Evolutionary conservation across 1,140 invertebrate species (phyloP), one percentile per base, ranked within the genome.

Genomic region (Platorchestia sp.): DNA sequence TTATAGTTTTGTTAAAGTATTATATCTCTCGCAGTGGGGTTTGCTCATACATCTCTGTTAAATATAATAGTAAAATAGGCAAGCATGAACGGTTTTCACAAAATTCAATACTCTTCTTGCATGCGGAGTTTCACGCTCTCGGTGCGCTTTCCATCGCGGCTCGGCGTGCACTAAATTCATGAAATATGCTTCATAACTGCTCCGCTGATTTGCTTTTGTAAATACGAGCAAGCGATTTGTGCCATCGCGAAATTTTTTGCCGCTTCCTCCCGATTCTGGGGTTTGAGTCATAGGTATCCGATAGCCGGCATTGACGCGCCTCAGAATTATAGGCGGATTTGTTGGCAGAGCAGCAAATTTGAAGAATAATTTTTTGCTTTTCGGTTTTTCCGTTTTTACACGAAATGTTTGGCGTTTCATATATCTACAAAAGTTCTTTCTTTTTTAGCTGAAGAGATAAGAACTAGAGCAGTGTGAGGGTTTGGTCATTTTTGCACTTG

Each of bases 281-380:
- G 43, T 93, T 44, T 47, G 91, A 93, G 45, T 44, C 91, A 93
- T 93, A 45, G 91, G 91, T 93, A 93, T 93, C 91, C 91, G 91
- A 93, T 93, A 93, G 91, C 91, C 91, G 91, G 91, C 41, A 44
- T 93, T 93, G 91, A 93, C 91, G 91, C 91, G 91, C 45, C 91
- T 42, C 91, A 93, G 45, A 93, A 93, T 93, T 93, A 93, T 93
- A 45, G 91, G 7, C 91, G 91, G 91, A 47, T 93, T 93, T 93
- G 91, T 93, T 93, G 45, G 43, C 45, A 44, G 91, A 93, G 45
- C 43, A 93, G 45, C 91, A 47, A 93, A 93, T 44, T 89, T 44
- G 87, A 89, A 89, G 87, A 89, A 89, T 89, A 75, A 75, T 14
- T 75, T 75, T 75, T 75, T 75, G 59, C 59, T 36, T 75, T 36